Evolutionary conservation across 53 echinoderm and acorn worm genomes (phyloP), one percentile per base, ranked within the genome.

Genomic region (Astropecten irregularis): DNA sequence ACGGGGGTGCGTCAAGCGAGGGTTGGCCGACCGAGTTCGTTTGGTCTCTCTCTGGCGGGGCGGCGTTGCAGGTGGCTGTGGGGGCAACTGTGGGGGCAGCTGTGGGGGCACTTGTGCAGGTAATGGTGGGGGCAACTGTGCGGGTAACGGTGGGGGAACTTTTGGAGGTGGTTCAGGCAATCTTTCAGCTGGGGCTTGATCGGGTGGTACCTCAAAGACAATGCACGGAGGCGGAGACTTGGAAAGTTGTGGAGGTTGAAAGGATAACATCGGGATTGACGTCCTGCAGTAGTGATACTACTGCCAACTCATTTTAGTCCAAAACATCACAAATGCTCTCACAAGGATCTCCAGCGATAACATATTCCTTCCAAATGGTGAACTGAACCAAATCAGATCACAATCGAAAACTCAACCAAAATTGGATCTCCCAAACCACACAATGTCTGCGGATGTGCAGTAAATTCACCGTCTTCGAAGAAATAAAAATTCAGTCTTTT

Each of bases 201-300:
- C 32, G 29, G 62, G 62, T 13, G 79, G 47, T 4, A 47, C 18
- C 15, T 62, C 47, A 9, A 61, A 27, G 10, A 18, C 33, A 31
- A 79, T 42, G 61, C 61, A n/a, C 2, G 46, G 62, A 33, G 79
- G 61, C n/a, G 63, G 79, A 9, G 79, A 60, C 46, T 61, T 61
- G 48, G 40, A 48, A 31, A 60, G 44, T 33, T 79, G 79, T 9
- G 79, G 79, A 7, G 79, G 62, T 62, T 79, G 79, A 33, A 61
- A 61, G 42, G 79, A 44, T 61, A 79, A 59, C 79, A 79, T 79
- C 40, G 40, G 40, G 61, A 39, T 30, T 35, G 62, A 30, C 46
- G 31, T 11, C n/a, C 42, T 42, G 11, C 42, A 42, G 42, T 42
- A 42, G 42, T 42, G 42, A 27, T 42, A 42, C 11, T 11, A 42